These are phyloP conservation scores for Yoshiicerus persimilis DNA, from an alignment of 1,140 invertebrate genomes.

Conservation along the genomic window DNA sequence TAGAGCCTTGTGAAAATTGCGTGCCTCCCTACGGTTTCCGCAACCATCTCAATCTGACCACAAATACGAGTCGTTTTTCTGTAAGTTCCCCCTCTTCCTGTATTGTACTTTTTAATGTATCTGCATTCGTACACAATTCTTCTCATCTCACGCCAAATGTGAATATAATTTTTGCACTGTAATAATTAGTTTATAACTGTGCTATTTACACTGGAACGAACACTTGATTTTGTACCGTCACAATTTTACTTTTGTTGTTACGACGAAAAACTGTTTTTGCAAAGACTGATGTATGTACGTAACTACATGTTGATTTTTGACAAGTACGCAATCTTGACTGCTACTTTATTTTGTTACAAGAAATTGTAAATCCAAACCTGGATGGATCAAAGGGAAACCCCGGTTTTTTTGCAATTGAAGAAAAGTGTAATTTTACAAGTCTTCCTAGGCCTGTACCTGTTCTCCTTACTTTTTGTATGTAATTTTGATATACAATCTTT, in stretches of 20 bases:
- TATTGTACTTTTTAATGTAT: background rate
- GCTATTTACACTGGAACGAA: background rate
- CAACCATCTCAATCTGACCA: constrained; percentile 67
- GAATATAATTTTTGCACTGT: background rate
- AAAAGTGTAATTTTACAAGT: background rate
- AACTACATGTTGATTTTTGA: background rate
- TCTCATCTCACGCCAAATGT: background rate
- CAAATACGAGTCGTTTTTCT: constrained; percentile 61
- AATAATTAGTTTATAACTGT: background rate
- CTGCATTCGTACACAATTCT: background rate
- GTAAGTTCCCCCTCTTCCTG: constrained; percentile 47
- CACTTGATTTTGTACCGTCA: background rate
- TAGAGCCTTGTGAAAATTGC: constrained; percentile 52
- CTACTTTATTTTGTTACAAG: background rate
- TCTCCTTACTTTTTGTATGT: background rate
- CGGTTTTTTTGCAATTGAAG: background rate
- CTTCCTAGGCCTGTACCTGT: constrained; percentile 12
- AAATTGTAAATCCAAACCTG: constrained; percentile 12
- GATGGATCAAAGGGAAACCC: background rate
- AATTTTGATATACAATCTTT: background rate
- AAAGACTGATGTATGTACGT: background rate
- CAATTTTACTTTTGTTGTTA: constrained; percentile 2
- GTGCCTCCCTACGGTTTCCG: constrained; percentile 67
- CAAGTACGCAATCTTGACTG: background rate
- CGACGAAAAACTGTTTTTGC: constrained; percentile 16